Evolutionary conservation across 2,888 invertebrate genomes (phyloP).

Genomic region (Geophilus truncorum): DNA sequence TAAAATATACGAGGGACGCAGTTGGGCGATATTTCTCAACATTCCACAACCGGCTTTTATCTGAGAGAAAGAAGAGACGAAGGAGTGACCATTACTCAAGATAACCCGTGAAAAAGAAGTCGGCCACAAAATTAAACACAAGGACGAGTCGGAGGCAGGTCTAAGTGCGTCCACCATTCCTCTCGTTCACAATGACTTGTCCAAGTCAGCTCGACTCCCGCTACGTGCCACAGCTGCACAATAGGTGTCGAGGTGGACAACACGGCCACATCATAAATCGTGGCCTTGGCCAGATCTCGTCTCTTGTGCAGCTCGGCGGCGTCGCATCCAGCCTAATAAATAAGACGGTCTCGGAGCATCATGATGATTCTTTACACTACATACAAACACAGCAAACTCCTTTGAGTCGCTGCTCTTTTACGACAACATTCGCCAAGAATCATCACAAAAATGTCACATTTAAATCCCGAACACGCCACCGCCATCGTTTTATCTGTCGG

Average conservation of each 20-base stretch:
- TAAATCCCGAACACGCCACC: constrained; percentile 11
- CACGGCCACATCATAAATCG: constrained; percentile 10
- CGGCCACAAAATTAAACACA: neutral
- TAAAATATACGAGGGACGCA: neutral
- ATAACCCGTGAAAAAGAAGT: constrained; percentile 6
- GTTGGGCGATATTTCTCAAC: neutral
- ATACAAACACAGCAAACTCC: neutral
- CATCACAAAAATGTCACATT: constrained; percentile 20
- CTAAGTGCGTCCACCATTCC: constrained; percentile 9
- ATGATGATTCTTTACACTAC: constrained; percentile 12
- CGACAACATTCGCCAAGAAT: constrained; percentile 2
- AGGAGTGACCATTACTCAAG: constrained; percentile 2
- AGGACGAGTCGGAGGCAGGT: neutral
- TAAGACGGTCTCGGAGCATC: neutral
- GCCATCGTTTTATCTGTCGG: constrained; percentile 10
- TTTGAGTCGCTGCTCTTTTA: neutral
- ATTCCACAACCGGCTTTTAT: neutral
- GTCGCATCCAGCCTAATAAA: constrained; percentile 1
- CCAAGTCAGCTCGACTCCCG: constrained; percentile 2
- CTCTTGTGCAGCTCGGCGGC: neutral
- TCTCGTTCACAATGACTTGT: constrained; percentile 10
- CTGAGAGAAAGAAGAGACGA: neutral
- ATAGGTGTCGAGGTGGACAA: constrained; percentile 20
- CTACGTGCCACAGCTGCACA: constrained; percentile 15
- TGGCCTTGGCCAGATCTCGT: neutral